Evolutionary conservation across 2,113 vertebrate genomes (phyloP), one percentile per base, ranked within the genome.

Genomic region (Clarias gariepinus): DNA sequence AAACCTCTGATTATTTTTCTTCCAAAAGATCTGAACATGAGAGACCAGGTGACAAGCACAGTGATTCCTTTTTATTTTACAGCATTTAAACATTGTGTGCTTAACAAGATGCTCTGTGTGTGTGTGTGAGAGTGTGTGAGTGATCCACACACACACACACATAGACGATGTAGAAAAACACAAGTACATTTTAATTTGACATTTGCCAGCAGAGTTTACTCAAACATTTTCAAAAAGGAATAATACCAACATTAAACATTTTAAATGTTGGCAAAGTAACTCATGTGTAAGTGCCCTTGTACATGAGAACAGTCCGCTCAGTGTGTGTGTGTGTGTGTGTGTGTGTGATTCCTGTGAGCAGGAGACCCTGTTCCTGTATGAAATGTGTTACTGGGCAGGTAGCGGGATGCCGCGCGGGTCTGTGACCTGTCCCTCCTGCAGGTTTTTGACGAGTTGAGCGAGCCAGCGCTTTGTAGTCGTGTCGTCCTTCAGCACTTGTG

Each of bases 401-500:
- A 99, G 95, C 0, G 98, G 98, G 88, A 99, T 99, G 88, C 98
- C 97, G 74, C 98, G 91, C 16, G 98, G 96, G 87, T 99, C 98
- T 11, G 98, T 99, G 89, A 99, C 98, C 91, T 98, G 98, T 86
- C 97, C 97, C 91, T 99, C 98, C 89, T 99, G 98, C 89, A 99
- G 96, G 94, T 99, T 99, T 93, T 99, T 99, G 84, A 99, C 97
- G 16, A 99, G 94, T 95, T 99, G 98, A 87, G 97, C 96, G 88
- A 99, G 96, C 98, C 98, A 99, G 93, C 98, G 97, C 92, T 99
- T 99, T 16, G 98, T 99, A 95, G 98, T 99, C 90, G 98, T 98
- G 94, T 99, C 98, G 30, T 99, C 98, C 93, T 99, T 99, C 94
- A 99, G 95, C 90, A 99, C 98, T 94, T 98, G 98, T 90, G 96